phyloP scores from a whole-genome alignment of 2,797 vertebrate genomes.

The Acanthurus lineatus region DNA sequence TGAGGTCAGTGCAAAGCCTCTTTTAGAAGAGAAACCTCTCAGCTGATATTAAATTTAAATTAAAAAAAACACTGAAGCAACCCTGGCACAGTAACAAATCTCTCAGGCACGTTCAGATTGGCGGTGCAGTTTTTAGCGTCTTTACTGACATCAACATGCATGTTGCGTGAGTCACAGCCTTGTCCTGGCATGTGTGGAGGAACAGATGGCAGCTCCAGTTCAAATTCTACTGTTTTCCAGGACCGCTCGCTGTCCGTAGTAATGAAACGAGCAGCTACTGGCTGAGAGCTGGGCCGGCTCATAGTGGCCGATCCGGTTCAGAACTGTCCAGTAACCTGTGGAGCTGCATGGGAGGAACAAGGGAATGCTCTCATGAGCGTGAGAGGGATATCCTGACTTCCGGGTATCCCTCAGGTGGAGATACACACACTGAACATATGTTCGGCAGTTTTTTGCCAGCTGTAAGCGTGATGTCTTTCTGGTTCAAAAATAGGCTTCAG shows the following conservation, averaged over 20 bases:
- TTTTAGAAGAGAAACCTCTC: constrained; percentile 36
- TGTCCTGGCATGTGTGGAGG: constrained; percentile 4
- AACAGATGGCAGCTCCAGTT: constrained; percentile 62
- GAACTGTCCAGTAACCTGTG: constrained; percentile 27
- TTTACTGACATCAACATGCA: constrained; percentile 33
- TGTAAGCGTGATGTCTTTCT: constrained; percentile 27
- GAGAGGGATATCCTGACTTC: constrained; percentile 66
- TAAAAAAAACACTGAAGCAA: neutral
- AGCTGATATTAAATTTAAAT: constrained; percentile 26
- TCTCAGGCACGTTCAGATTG: constrained; percentile 1
- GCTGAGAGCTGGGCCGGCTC: neutral
- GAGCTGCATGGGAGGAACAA: constrained; percentile 46
- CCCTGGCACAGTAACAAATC: neutral
- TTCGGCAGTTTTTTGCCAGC: constrained; percentile 34
- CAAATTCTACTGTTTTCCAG: neutral
- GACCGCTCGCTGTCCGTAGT: constrained; percentile 48
- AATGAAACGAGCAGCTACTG: constrained; percentile 23
- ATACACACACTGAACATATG: constrained; percentile 42
- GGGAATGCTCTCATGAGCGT: constrained; percentile 26
- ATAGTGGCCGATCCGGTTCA: constrained; percentile 15
- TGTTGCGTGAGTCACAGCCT: constrained; percentile 41
- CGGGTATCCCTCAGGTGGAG: constrained; percentile 46
- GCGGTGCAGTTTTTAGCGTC: constrained; percentile 15
- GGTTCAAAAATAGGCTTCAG: constrained; percentile 1
- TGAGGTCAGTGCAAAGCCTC: constrained; percentile 40